Conservation (phyloP, 1,140 invertebrate species). For the Aricia agestis region DNA sequence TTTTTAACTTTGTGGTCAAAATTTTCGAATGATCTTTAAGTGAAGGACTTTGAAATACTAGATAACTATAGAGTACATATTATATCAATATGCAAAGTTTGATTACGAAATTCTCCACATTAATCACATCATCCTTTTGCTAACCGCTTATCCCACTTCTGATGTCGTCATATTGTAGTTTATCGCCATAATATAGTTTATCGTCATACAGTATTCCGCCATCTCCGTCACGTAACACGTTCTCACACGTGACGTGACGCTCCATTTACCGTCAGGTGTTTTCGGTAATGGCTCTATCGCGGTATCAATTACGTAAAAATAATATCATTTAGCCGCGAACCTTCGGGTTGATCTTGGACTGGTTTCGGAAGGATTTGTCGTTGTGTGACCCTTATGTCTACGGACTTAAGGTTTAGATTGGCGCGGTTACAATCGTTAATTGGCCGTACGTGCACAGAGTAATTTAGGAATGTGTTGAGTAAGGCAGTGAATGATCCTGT, state of each 20-base stretch:
- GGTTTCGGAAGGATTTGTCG: constrained; percentile 45
- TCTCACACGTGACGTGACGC: constrained; percentile 3
- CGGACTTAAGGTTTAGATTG: background rate
- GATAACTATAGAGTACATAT: too few relatives aligned
- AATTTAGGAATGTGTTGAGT: constrained; percentile 1
- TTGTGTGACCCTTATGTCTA: constrained; percentile 20
- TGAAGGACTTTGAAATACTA: too few relatives aligned
- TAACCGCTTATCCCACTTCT: too few relatives aligned
- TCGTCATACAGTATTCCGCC: background rate
- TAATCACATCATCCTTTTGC: too few relatives aligned
- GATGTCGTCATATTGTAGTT: background rate
- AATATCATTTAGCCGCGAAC: constrained; percentile 38
- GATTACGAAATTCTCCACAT: too few relatives aligned
- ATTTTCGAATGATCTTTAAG: too few relatives aligned
- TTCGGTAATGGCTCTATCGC: constrained; percentile 14
- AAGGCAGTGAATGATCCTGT: background rate
- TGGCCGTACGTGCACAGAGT: background rate
- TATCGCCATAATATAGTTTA: background rate
- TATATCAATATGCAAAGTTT: too few relatives aligned
- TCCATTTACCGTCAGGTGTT: constrained; percentile 6
- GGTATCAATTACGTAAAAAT: constrained; percentile 41
- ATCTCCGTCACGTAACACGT: background rate
- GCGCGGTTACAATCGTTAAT: background rate
- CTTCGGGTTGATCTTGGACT: constrained; percentile 53
- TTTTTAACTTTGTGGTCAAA: too few relatives aligned